These are phyloP conservation scores for Vanessa tameamea DNA, from an alignment of 1,140 invertebrate species.

Conservation along the genomic window DNA sequence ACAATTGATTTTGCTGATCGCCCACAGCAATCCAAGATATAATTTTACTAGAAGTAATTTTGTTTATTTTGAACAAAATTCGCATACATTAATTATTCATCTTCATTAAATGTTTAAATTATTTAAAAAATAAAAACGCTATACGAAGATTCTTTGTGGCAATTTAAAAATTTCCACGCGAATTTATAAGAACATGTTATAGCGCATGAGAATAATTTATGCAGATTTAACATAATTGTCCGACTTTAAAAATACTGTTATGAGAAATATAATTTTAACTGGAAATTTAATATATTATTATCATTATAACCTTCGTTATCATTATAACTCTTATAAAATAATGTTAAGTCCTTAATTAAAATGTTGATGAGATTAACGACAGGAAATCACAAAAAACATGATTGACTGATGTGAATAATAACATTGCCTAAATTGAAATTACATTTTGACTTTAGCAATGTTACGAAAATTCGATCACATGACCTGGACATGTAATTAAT, in stretches of 20 bases:
- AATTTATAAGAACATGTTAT: slow-evolving; percentile 22
- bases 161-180: slow-evolving; percentile 15
- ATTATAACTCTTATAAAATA: background rate
- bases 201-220: slow-evolving; percentile 19
- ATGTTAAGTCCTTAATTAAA: no score
- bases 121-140: background rate
- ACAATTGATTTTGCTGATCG: slow-evolving; percentile 59
- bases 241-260: slow-evolving; percentile 22
- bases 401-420: background rate
- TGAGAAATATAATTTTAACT: slow-evolving; percentile 9
- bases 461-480: slow-evolving; percentile 30
- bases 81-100: background rate
- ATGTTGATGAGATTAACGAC: no score
- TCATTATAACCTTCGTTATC: background rate
- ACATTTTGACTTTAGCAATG: slow-evolving; percentile 21
- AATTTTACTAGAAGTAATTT: background rate
- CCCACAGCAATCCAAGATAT: background rate
- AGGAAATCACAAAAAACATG: no score
- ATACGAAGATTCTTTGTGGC: slow-evolving; percentile 10
- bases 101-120: slow-evolving; percentile 15
- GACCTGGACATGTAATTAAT: slow-evolving; percentile 33
- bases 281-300: background rate
- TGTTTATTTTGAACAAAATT: background rate
- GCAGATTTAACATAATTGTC: slow-evolving; percentile 26
- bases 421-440: slow-evolving; percentile 8